A percentile compares a stretch with the other conserved stretches of the same genome.
Conservation (phyloP, 2,888 invertebrate species). For the Troides aeacus region DNA sequence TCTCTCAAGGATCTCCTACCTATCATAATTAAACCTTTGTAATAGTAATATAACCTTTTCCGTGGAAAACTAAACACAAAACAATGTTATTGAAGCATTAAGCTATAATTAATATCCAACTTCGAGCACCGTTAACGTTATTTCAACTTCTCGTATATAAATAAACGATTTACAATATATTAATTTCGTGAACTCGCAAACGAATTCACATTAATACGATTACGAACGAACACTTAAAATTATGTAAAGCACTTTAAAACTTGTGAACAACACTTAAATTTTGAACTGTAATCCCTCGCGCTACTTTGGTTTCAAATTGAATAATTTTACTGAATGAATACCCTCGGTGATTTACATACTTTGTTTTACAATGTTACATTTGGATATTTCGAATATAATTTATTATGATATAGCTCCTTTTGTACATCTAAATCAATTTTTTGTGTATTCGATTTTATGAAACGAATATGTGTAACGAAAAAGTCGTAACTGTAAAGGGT, state of each 20-base stretch:
- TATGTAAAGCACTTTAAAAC: background rate
- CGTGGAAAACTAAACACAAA: too few relatives aligned
- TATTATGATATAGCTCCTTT: too few relatives aligned
- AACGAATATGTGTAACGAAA: too few relatives aligned
- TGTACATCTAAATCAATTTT: too few relatives aligned
- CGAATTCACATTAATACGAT: slow-evolving; percentile 1
- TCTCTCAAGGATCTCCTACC: too few relatives aligned
- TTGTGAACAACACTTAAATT: background rate
- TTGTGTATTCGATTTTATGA: too few relatives aligned
- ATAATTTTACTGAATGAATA: background rate
- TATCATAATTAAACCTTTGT: too few relatives aligned
- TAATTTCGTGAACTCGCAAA: background rate
- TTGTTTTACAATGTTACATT: background rate
- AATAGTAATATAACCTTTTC: too few relatives aligned
- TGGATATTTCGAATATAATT: background rate
- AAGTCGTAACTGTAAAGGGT: too few relatives aligned
- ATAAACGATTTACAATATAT: background rate
- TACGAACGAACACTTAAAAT: background rate
- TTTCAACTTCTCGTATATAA: background rate
- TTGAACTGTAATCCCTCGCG: background rate
- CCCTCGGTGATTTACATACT: background rate
- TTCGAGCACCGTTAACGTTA: background rate
- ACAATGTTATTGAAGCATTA: too few relatives aligned
- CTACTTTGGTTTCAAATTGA: background rate
- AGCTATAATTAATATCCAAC: background rate